Evolutionary conservation across 2,113 vertebrate species (phyloP).

Genomic region (Microcebus jonahi): DNA sequence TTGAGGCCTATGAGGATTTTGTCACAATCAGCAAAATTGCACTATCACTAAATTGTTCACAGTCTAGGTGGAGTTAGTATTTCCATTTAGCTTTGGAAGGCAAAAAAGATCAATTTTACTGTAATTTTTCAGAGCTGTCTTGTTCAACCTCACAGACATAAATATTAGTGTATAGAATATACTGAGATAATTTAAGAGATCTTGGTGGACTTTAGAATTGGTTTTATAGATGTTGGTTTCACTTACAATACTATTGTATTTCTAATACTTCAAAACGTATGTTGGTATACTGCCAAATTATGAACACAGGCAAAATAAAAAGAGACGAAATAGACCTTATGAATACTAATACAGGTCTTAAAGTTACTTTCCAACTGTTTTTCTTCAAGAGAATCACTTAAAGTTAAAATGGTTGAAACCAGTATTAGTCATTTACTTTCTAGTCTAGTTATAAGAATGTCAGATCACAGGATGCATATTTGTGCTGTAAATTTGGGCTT

Average conservation of each 20-base stretch:
- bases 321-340: neutral
- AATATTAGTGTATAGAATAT: neutral
- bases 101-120: constrained; percentile 20
- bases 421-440: neutral
- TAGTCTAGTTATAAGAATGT: neutral
- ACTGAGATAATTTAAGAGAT: neutral
- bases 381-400: neutral
- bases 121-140: neutral
- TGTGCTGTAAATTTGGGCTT: neutral
- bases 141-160: neutral
- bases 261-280: neutral
- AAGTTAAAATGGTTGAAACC: neutral
- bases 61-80: neutral
- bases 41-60: neutral
- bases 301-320: neutral
- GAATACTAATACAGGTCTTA: neutral
- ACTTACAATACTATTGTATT: neutral
- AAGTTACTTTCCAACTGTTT: neutral
- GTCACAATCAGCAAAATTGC: neutral
- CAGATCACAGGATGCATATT: neutral
- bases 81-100: constrained; percentile 37
- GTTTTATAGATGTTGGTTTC: constrained; percentile 32
- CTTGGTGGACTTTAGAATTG: neutral
- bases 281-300: neutral
- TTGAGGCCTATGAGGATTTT: neutral